Evolutionary conservation across 2,888 invertebrate genomes (phyloP), one percentile per base, ranked within the genome.

Genomic region (Cephus rjabovi): DNA sequence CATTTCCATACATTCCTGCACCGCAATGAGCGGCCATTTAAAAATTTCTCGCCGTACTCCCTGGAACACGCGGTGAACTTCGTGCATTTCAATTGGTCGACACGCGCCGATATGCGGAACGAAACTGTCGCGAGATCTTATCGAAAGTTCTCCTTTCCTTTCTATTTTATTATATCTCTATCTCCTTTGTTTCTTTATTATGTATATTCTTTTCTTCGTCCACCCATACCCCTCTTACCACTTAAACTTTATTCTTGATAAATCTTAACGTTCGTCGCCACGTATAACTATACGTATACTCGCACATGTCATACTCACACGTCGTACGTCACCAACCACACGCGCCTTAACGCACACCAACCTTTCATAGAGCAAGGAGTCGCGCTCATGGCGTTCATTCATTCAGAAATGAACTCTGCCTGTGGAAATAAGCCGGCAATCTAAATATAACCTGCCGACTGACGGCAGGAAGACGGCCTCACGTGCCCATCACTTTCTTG

Each of bases 371-470:
- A 56, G 56, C 56, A 56, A 56, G 71, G 71, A 71, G 71, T 71
- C 71, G 71, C 71, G 23, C 56, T 56, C 56, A 56, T 56, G 56
- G 56, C 56, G 56, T 56, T 89, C 90, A 89, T 90, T 90, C 89
- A 90, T 88, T 88, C 89, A 88, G 88, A 89, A 89, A 88, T 89
- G 89, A 89, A 89, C 88, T 87, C 83, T 85, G 89, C 87, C 87
- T 85, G 86, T 88, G 89, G 89, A 89, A 89, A 89, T 86, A 87
- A 87, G 84, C 81, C 83, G 83, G 82, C 85, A 86, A 76, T 87
- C 88, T 87, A 89, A 88, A 89, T 89, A 89, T 89, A 89, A 88
- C 87, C 85, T 86, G 87, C 84, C 85, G 86, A 87, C 87, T 86
- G 89, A 88, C 88, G 89, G 85, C 81, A 90, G 90, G 90, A 90